phyloP scores from a whole-genome alignment of 2,113 vertebrate species.

The Cavia aperea region DNA sequence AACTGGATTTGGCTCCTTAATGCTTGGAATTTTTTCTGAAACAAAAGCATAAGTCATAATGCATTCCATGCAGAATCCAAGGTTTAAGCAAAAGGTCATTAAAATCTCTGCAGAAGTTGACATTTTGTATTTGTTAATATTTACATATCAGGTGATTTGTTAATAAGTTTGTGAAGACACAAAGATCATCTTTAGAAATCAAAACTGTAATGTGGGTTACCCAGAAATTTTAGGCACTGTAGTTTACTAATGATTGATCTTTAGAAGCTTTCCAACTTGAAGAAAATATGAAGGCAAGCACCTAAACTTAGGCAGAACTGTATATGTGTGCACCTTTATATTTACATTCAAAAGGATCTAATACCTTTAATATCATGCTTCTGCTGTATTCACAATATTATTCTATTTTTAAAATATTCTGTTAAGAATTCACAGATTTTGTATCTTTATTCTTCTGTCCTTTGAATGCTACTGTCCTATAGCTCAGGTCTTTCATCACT shows the following conservation, averaged over 20 bases:
- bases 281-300: constrained; percentile 7
- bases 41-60: constrained; percentile 61
- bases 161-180: neutral
- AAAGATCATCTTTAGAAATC: neutral
- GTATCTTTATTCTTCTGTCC: neutral
- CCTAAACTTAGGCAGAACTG: neutral
- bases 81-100: constrained; percentile 45
- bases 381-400: neutral
- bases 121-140: neutral
- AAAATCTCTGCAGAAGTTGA: constrained; percentile 10
- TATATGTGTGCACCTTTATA: neutral
- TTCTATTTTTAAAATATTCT: neutral
- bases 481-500: neutral
- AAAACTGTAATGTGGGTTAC: neutral
- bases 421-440: neutral
- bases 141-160: neutral
- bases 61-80: constrained; percentile 29
- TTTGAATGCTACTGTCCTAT: neutral
- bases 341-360: neutral
- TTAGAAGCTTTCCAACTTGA: neutral
- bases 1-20: constrained; percentile 64
- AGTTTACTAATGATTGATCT: neutral
- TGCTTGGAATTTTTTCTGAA: constrained; percentile 66
- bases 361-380: neutral
- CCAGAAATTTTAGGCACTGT: neutral